Conservation (phyloP, 2,888 invertebrate species). For the Galeopsomyia nigrocyanea region DNA sequence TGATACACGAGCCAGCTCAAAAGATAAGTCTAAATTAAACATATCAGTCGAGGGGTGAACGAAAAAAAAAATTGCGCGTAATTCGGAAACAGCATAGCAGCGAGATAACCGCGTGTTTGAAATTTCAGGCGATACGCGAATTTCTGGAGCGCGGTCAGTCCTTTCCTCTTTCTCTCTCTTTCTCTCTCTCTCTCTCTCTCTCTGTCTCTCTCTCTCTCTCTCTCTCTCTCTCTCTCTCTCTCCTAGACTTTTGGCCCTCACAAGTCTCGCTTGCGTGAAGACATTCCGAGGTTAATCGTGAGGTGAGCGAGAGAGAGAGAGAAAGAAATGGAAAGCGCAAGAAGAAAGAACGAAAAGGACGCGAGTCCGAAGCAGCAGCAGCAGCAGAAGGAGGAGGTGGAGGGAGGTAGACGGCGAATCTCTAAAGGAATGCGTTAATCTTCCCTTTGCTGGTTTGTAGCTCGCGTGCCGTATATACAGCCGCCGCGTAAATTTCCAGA, state of each 20-base stretch:
- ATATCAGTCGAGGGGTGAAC: not conserved
- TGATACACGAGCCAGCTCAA: no score
- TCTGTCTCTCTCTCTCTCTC: no score
- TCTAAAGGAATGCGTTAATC: conserved; percentile 55
- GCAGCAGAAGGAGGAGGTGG: conserved; percentile 20
- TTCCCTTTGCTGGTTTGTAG: conserved; percentile 50
- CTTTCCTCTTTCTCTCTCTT: conserved; percentile 1
- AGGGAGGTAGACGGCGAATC: conserved; percentile 49
- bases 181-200: no score
- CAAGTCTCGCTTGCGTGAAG: not conserved
- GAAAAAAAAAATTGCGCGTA: conserved; percentile 34
- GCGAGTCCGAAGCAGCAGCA: not conserved
- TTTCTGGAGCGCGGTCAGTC: no score
- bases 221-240: not conserved
- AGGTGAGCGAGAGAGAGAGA: conserved; percentile 13
- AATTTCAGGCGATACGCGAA: conserved; percentile 28
- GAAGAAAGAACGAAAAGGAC: conserved; percentile 46
- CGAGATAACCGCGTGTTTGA: conserved; percentile 40
- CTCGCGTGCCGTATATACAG: conserved; percentile 50
- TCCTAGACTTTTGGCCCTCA: not conserved
- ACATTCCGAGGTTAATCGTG: conserved; percentile 24
- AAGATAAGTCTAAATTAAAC: no score
- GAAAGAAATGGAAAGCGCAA: conserved; percentile 20
- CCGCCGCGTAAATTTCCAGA: conserved; percentile 28
- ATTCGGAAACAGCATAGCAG: conserved; percentile 32